Evolutionary conservation across 2,888 invertebrate genomes (phyloP), one percentile per base, ranked within the genome.

Genomic region (Drosophila setosimentum): DNA sequence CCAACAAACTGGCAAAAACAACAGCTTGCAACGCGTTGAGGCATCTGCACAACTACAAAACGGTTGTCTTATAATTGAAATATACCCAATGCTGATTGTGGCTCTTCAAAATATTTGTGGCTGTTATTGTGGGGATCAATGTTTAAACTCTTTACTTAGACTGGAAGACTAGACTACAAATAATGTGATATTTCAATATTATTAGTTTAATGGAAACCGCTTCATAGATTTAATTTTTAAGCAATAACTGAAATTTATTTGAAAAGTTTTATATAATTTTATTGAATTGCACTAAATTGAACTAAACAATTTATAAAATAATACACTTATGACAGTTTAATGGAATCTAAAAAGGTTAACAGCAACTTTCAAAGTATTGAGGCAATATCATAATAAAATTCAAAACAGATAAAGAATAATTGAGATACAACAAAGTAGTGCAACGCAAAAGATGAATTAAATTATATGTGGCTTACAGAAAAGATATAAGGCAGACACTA

Each of bases 21-120:
- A 42, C 48, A 66, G 53, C 65, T 55, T 48, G 57, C 60, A 69
- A 57, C 61, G 51, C 35, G 63, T 53, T 55, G 54, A 30, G 54
- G 78, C 78, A 69, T 75, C 75, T 74, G 57, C 57, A 55, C 50
- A 42, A 27, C 53, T 24, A 16, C 57, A 42, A 68, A 57, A 24
- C 33, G 54, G 27, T 35, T 64, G 59, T 64, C 61, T 71, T 67
- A 63, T 76, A 78, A 78, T 78, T 76, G 72, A 78, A 79, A 76
- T 68, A 75, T 62, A 42, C 61, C 59, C 37, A 60, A 45, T 16
- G 16, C 1, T 24, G 45, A 24, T 45, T 45, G 45, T 45, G 45
- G 7, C 13, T 45, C 7, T 13, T 16, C 7, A 13, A 45, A 45
- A 24, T 16, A 16, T 16, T 21, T 45, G 13, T 45, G 13, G 24